Evolutionary conservation across 2,888 invertebrate genomes (phyloP).

Genomic region (Junonia oenone): DNA sequence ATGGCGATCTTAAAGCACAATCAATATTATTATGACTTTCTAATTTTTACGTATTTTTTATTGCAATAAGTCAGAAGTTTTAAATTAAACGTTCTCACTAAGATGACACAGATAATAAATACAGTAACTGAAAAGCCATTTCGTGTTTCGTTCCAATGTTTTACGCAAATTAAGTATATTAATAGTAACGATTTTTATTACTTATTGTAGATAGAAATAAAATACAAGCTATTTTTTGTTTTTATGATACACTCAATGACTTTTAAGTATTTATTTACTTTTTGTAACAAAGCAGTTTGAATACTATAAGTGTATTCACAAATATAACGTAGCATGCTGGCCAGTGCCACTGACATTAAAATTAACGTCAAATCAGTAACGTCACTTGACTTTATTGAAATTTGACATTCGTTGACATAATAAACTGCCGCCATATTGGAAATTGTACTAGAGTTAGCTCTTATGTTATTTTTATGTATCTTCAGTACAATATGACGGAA

Average conservation of each 20-base stretch:
- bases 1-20: constrained; percentile 43
- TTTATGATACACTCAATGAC: constrained; percentile 4
- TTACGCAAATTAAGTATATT: background rate
- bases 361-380: too few relatives aligned
- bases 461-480: too few relatives aligned
- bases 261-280: constrained; percentile 6
- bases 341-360: too few relatives aligned
- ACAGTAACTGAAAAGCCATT: background rate
- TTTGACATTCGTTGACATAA: too few relatives aligned
- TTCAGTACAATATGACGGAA: too few relatives aligned
- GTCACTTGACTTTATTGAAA: too few relatives aligned
- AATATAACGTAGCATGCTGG: too few relatives aligned
- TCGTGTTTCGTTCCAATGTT: background rate
- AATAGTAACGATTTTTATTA: background rate
- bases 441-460: too few relatives aligned
- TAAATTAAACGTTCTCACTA: background rate
- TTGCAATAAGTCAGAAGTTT: constrained; percentile 15
- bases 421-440: too few relatives aligned
- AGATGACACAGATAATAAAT: background rate
- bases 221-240: background rate
- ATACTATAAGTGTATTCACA: background rate
- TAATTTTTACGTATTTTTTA: constrained; percentile 28
- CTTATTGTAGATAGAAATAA: background rate
- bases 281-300: constrained; percentile 13
- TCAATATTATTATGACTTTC: constrained; percentile 24